Percentiles rank a stretch among this genome's conserved stretches.
phyloP scores from a whole-genome alignment of 2,113 vertebrate species.

The Anolis sagrei region DNA sequence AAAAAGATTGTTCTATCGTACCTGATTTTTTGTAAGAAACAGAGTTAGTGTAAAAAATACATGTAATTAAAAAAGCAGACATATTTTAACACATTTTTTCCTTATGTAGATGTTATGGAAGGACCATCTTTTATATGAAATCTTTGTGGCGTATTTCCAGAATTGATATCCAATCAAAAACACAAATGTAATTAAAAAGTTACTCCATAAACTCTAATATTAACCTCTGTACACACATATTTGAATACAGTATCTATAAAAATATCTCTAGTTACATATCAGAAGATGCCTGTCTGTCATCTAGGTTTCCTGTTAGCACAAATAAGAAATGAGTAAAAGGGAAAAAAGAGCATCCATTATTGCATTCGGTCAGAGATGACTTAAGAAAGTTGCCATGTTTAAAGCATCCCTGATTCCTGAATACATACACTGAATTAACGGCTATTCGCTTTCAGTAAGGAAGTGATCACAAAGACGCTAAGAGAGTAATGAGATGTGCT shows the following conservation, averaged over 20 bases:
- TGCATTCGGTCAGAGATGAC: slow-evolving; percentile 60
- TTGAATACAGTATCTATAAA: slow-evolving; percentile 77
- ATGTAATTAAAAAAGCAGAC: slow-evolving; percentile 52
- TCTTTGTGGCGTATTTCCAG: slow-evolving; percentile 73
- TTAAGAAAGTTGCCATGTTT: slow-evolving; percentile 60
- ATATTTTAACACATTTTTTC: slow-evolving; percentile 63
- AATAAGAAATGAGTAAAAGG: slow-evolving; percentile 33
- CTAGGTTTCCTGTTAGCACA: slow-evolving; percentile 78
- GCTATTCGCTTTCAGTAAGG: slow-evolving; percentile 32
- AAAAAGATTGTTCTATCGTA: slow-evolving; percentile 70
- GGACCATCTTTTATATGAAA: slow-evolving; percentile 69
- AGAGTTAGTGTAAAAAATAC: slow-evolving; percentile 76
- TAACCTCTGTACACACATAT: slow-evolving; percentile 78
- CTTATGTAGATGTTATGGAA: slow-evolving; percentile 66
- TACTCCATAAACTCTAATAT: slow-evolving; percentile 78
- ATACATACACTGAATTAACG: slow-evolving; percentile 39
- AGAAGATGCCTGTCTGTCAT: slow-evolving; percentile 71
- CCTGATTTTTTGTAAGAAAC: slow-evolving; percentile 75
- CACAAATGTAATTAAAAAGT: slow-evolving; percentile 68
- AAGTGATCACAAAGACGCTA: slow-evolving; percentile 26
- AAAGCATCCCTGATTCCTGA: slow-evolving; percentile 36
- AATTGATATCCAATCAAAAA: slow-evolving; percentile 54
- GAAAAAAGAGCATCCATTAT: slow-evolving; percentile 55
- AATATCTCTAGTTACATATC: slow-evolving; percentile 77
- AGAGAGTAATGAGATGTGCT: slow-evolving; percentile 39